A percentile compares a stretch with the other conserved stretches of the same genome.
These are phyloP conservation scores for Pedetes capensis DNA, from an alignment of 2,113 vertebrate genomes.

Conservation along the genomic window DNA sequence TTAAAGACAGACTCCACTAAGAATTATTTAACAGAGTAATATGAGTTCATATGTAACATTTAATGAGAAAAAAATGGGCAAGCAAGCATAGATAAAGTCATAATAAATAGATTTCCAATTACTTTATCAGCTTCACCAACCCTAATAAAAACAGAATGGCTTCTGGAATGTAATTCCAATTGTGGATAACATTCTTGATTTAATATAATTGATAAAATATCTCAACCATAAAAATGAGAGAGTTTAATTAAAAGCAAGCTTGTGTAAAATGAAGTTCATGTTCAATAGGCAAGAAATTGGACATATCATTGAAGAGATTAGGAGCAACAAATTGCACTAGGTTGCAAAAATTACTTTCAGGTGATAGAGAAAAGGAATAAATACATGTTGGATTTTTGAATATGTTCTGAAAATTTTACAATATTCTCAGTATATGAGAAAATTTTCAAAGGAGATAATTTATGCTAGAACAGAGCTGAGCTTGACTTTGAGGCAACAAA, in stretches of 20 bases:
- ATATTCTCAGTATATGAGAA: not conserved
- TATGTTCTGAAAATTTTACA: not conserved
- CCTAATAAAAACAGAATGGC: not conserved
- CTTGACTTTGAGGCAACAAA: not conserved
- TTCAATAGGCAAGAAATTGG: constrained; percentile 58
- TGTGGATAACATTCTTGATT: constrained; percentile 14
- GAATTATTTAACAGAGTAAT: not conserved
- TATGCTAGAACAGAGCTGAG: not conserved
- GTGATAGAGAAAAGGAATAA: not conserved
- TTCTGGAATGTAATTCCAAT: constrained; percentile 48
- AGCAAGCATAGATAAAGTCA: not conserved
- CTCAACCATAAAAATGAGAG: constrained; percentile 61
- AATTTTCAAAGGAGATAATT: not conserved
- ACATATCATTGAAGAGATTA: not conserved
- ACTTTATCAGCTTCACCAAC: not conserved
- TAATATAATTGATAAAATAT: constrained; percentile 68
- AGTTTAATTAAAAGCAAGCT: constrained; percentile 65
- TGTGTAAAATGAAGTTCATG: constrained; percentile 42
- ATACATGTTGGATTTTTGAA: not conserved
- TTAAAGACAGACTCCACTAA: not conserved
- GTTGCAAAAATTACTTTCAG: not conserved
- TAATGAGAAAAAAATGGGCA: not conserved
- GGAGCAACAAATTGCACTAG: constrained; percentile 6
- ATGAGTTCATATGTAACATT: not conserved
- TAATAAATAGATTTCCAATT: not conserved